Evolutionary conservation across 2,797 vertebrate species (phyloP).

Genomic region (Falco columbarius): DNA sequence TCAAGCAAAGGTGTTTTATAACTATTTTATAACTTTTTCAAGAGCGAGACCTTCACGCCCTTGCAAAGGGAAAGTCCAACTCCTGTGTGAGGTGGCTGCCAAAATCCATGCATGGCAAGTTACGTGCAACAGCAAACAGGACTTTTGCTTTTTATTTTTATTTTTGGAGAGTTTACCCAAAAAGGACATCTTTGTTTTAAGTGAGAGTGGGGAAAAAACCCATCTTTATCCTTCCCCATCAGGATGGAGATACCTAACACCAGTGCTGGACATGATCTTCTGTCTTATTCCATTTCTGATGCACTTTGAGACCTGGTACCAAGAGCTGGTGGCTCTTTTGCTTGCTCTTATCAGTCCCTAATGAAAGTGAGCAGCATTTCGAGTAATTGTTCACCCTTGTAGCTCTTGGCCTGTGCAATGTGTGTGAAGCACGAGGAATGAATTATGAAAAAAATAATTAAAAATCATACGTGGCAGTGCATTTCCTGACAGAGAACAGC

Average conservation of each 20-base stretch:
- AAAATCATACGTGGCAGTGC: rapidly evolving
- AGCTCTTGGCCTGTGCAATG: constrained; percentile 20
- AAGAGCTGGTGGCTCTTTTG: background rate
- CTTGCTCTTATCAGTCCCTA: background rate
- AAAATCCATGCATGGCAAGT: rapidly evolving
- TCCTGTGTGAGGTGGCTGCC: background rate
- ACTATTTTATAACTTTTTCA: constrained; percentile 67
- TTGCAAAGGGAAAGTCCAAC: background rate
- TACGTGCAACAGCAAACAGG: background rate
- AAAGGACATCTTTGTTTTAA: background rate
- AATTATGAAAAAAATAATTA: constrained; percentile 22
- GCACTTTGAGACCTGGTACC: background rate
- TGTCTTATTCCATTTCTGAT: background rate
- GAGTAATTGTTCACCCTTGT: constrained; percentile 39
- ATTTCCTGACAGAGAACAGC: background rate
- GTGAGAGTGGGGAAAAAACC: too few species aligned
- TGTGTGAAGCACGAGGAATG: background rate
- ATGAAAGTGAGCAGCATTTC: background rate
- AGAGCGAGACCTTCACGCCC: background rate
- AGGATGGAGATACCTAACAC: background rate
- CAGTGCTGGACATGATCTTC: rapidly evolving
- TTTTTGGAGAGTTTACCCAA: background rate
- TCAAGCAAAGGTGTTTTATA: constrained; percentile 57
- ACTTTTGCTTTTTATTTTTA: background rate
- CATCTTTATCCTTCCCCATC: background rate